Conservation (phyloP, 2,797 vertebrate species). For the Pogoniulus pusillus region DNA sequence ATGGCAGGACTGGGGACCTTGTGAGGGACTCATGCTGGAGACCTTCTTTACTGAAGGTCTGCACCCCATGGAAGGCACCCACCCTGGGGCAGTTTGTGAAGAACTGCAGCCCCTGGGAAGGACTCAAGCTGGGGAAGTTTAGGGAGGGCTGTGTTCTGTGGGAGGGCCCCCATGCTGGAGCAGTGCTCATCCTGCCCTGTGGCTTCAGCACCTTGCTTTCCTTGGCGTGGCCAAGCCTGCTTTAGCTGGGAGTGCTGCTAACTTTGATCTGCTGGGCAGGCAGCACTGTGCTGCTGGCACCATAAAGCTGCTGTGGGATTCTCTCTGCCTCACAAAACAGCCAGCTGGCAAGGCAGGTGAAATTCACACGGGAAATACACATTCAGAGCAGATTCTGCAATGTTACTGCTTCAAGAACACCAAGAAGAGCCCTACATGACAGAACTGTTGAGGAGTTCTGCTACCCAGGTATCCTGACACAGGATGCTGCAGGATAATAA, state of each 20-base stretch:
- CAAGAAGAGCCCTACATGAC: too few relatives aligned
- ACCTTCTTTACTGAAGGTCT: too few relatives aligned
- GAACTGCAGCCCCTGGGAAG: too few relatives aligned
- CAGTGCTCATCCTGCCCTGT: neutral
- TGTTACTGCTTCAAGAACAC: neutral
- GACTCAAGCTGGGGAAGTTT: too few relatives aligned
- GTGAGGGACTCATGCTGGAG: too few relatives aligned
- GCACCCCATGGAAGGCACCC: too few relatives aligned
- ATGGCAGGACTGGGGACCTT: too few relatives aligned
- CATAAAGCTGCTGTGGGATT: neutral
- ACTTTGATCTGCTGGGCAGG: neutral
- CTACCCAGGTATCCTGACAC: neutral
- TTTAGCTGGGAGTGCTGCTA: neutral
- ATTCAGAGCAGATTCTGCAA: neutral
- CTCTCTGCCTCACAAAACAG: neutral
- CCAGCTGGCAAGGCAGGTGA: too few relatives aligned
- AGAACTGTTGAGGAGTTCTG: neutral
- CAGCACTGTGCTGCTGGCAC: accelerated
- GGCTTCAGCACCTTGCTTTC: neutral
- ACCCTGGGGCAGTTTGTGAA: too few relatives aligned
- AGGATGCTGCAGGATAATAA: neutral
- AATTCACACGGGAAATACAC: neutral
- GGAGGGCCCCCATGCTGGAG: too few relatives aligned
- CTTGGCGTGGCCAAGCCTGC: neutral
- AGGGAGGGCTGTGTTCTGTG: too few relatives aligned